A percentile compares a stretch with the other conserved stretches of the same genome.
Conservation (phyloP, 2,113 vertebrate genomes). For the Axis porcinus region DNA sequence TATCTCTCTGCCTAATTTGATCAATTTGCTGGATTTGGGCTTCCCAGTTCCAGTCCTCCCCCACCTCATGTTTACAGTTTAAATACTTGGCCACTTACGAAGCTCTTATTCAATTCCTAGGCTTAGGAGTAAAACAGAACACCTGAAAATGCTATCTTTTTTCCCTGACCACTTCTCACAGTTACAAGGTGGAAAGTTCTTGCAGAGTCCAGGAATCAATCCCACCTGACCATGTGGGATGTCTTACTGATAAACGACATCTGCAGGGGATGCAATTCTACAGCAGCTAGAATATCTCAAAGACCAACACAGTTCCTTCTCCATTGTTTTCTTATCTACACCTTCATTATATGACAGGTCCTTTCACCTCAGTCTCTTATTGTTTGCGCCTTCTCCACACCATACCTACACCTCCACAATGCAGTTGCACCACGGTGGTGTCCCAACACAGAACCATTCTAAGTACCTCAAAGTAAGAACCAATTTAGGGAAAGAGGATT, state of each 20-base stretch:
- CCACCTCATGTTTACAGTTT: background rate
- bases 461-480: background rate
- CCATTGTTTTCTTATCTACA: background rate
- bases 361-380: background rate
- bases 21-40: background rate
- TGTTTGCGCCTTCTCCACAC: background rate
- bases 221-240: background rate
- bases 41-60: slow-evolving; percentile 60
- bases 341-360: background rate
- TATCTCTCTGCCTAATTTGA: slow-evolving; percentile 79
- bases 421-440: background rate
- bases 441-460: background rate
- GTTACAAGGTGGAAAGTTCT: background rate
- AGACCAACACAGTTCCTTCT: background rate
- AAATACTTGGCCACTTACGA: background rate
- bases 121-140: background rate
- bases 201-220: background rate
- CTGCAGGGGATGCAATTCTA: background rate
- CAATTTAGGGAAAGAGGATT: background rate
- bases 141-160: background rate
- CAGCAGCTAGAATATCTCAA: background rate
- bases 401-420: background rate
- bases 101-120: background rate
- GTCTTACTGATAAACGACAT: background rate
- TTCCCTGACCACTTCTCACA: background rate